These are phyloP conservation scores for Hipposideros armiger DNA, from an alignment of 2,113 vertebrate species.

Conservation along the genomic window DNA sequence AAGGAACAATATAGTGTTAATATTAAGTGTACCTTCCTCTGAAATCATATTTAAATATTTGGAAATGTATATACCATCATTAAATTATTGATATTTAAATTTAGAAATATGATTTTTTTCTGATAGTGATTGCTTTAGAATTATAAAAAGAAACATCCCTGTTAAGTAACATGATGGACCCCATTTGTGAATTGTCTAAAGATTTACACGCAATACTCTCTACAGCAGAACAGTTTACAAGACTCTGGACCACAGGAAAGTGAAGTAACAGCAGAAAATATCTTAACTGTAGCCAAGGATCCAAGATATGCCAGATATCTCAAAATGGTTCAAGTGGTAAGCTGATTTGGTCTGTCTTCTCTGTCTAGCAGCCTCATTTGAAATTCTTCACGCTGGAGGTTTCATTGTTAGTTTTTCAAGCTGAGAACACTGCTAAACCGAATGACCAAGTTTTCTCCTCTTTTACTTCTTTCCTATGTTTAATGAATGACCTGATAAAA, in stretches of 20 bases:
- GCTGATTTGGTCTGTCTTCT: slow-evolving; percentile 81
- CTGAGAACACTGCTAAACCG: slow-evolving; percentile 63
- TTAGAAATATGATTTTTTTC: slow-evolving; percentile 55
- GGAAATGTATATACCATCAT: slow-evolving; percentile 47
- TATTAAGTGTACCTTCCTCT: slow-evolving; percentile 56
- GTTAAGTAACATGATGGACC: slow-evolving; percentile 57
- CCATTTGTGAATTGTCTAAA: slow-evolving; percentile 66
- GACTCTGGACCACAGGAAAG: slow-evolving; percentile 86
- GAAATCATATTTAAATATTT: slow-evolving; percentile 57
- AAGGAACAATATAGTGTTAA: slow-evolving; percentile 30
- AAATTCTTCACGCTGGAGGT: slow-evolving; percentile 63
- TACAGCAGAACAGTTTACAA: slow-evolving; percentile 83
- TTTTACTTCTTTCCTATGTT: slow-evolving; percentile 56
- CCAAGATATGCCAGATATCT: slow-evolving; percentile 97
- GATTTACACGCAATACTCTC: slow-evolving; percentile 76
- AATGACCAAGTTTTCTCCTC: slow-evolving; percentile 58
- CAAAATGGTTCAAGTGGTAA: slow-evolving; percentile 99
- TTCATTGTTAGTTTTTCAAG: slow-evolving; percentile 67
- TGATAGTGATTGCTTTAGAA: slow-evolving; percentile 56
- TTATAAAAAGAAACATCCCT: slow-evolving; percentile 68
- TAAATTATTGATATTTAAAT: slow-evolving; percentile 68
- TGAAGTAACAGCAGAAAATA: slow-evolving; percentile 87
- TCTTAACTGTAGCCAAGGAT: slow-evolving; percentile 96
- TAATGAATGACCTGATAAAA: slow-evolving; percentile 43
- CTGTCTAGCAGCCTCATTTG: slow-evolving; percentile 62